These are phyloP conservation scores for Cryptoprocta ferox DNA, from an alignment of 2,797 vertebrate genomes.

Conservation along the genomic window DNA sequence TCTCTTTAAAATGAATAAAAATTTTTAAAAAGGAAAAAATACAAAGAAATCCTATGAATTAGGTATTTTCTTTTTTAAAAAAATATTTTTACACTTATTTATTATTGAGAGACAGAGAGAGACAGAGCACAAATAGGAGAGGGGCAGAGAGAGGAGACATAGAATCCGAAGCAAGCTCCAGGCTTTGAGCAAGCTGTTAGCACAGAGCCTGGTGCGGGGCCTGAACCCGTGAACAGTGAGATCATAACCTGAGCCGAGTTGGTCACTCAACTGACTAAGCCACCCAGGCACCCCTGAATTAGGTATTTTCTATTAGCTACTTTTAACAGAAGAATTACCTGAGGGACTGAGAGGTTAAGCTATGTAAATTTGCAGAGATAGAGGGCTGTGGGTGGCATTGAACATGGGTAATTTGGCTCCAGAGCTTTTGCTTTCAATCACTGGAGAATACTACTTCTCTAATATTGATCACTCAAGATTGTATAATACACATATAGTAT, in stretches of 20 bases:
- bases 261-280: no score
- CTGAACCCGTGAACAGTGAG: no score
- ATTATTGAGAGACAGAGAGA: no score
- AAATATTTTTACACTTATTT: no score
- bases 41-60: neutral
- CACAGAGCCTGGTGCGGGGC: no score
- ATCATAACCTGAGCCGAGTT: no score
- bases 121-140: no score
- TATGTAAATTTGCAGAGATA: neutral
- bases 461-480: neutral
- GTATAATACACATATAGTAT: neutral
- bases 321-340: neutral
- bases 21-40: neutral
- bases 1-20: no score
- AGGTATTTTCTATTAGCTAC: neutral
- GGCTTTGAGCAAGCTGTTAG: no score
- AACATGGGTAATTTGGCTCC: neutral
- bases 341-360: neutral
- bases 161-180: no score
- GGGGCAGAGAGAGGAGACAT: no score
- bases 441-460: neutral
- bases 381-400: neutral
- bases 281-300: neutral
- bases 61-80: neutral
- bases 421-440: neutral